phyloP scores from a whole-genome alignment of 2,797 vertebrate species.

The Buceros bicornis region DNA sequence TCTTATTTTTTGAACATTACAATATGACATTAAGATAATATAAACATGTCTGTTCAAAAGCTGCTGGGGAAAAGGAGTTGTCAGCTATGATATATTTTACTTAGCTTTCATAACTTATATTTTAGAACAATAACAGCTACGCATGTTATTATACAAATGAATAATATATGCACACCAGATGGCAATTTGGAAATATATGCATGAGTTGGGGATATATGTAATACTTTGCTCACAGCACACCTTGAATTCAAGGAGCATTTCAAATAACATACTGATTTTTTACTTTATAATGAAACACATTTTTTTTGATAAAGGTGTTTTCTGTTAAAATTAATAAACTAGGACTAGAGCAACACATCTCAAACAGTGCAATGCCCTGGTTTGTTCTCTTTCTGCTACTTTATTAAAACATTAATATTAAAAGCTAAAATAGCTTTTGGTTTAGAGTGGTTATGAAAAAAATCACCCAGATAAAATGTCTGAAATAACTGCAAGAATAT shows the following conservation, averaged over 20 bases:
- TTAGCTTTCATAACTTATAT: neutral
- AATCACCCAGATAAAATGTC: neutral
- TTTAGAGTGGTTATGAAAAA: neutral
- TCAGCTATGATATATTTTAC: neutral
- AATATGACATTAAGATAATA: neutral
- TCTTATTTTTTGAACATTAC: neutral
- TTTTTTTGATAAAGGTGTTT: neutral
- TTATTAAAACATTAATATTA: neutral
- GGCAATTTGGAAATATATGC: neutral
- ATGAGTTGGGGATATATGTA: neutral
- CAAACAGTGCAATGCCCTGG: neutral
- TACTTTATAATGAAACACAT: neutral
- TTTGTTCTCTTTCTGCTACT: neutral
- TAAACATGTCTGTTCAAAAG: neutral
- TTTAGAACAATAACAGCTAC: neutral
- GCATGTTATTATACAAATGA: neutral
- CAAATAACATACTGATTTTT: neutral
- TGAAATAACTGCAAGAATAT: neutral
- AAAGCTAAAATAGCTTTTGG: neutral
- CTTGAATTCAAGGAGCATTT: conserved; percentile 7
- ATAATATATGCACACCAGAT: neutral
- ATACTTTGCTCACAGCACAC: neutral
- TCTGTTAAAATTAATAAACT: neutral
- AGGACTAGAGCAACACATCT: neutral
- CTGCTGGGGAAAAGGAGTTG: neutral